Percentiles rank a stretch among this genome's conserved stretches.
These are phyloP conservation scores for Noctua janthe DNA, from an alignment of 2,888 invertebrate species.

Conservation along the genomic window DNA sequence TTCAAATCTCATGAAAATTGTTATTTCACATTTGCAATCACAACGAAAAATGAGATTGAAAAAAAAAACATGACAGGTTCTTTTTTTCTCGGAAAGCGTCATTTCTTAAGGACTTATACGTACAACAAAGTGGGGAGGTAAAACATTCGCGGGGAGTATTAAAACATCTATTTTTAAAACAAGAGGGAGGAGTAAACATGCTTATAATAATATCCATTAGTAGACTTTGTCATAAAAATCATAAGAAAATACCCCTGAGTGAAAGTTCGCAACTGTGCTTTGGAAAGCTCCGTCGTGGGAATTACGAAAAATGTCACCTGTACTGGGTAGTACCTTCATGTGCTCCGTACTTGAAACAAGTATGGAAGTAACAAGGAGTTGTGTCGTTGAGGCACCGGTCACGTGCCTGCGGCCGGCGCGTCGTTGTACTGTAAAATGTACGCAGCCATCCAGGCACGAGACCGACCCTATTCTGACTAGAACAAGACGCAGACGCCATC, in stretches of 20 bases:
- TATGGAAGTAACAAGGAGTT: constrained; percentile 72
- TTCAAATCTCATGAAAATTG: constrained; percentile 7
- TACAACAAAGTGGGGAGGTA: background rate
- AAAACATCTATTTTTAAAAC: constrained; percentile 17
- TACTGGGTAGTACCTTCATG: constrained; percentile 53
- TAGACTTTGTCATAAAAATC: background rate
- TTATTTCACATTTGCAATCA: constrained; percentile 12
- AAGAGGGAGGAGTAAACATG: constrained; percentile 7
- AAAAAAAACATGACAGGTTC: background rate
- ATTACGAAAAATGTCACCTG: constrained; percentile 55
- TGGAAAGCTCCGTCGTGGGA: constrained; percentile 4
- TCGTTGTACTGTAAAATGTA: constrained; percentile 80
- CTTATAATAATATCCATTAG: constrained; percentile 11
- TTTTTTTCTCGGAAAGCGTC: constrained; percentile 16
- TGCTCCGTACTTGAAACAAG: constrained; percentile 72
- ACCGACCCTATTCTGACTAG: constrained; percentile 74
- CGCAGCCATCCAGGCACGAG: constrained; percentile 77
- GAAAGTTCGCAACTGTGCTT: background rate
- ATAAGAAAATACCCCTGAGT: constrained; percentile 4
- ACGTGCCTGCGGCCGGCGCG: constrained; percentile 75
- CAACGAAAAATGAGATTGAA: constrained; percentile 26
- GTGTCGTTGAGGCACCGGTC: constrained; percentile 75
- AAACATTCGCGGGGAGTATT: constrained; percentile 2
- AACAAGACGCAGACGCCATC: constrained; percentile 54
- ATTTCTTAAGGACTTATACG: background rate